These are phyloP conservation scores for Stenoptilia bipunctidactyla DNA, from an alignment of 2,888 invertebrate genomes.

Conservation along the genomic window DNA sequence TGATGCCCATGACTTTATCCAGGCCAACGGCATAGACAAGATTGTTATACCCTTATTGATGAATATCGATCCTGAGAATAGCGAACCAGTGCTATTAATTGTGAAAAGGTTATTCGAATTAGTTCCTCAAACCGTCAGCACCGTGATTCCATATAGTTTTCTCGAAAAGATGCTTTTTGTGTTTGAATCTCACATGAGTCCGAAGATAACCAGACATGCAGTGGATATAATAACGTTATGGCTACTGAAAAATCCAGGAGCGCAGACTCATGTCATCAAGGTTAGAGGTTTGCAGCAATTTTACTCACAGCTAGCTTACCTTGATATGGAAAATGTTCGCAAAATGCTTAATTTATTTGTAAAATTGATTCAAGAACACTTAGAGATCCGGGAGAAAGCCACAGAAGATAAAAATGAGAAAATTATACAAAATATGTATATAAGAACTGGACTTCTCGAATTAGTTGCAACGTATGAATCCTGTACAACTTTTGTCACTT, in stretches of 20 bases:
- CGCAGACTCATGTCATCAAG: constrained; percentile 47
- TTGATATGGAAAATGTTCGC: constrained; percentile 29
- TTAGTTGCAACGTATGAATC: no score
- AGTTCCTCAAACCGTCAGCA: constrained; percentile 26
- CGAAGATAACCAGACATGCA: constrained; percentile 33
- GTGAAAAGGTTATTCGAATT: constrained; percentile 32
- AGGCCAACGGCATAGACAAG: no score
- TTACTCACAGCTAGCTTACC: constrained; percentile 35
- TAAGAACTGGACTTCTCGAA: constrained; percentile 21
- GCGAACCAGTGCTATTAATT: constrained; percentile 20
- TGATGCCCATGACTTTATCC: no score
- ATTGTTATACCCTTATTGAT: no score
- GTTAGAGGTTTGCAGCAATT: constrained; percentile 43
- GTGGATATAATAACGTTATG: constrained; percentile 37
- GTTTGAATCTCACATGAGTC: constrained; percentile 33
- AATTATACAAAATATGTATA: constrained; percentile 14
- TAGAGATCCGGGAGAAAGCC: constrained; percentile 9
- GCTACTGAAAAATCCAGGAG: constrained; percentile 42
- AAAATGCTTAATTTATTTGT: constrained; percentile 40
- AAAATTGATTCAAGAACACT: constrained; percentile 43
- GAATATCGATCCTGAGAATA: no score
- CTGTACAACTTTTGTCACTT: no score
- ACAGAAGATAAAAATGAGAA: constrained; percentile 20
- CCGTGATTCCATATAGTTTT: constrained; percentile 28
- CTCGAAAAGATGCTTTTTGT: constrained; percentile 39